Evolutionary conservation across 1,140 invertebrate species (phyloP).

Genomic region (Drosophila sproati): DNA sequence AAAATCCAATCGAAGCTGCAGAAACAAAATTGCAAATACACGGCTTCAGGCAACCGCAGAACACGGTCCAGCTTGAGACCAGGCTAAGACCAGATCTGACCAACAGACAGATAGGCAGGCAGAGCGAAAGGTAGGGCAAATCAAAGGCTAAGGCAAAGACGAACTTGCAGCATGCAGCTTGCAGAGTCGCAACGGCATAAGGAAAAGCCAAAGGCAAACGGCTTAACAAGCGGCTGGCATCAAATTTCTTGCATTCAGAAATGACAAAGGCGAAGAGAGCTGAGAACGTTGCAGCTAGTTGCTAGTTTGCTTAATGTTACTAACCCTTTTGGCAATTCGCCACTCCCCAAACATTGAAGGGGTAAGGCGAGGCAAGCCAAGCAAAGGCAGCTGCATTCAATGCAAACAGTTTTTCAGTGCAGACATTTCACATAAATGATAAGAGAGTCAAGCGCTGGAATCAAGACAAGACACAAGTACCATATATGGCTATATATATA

Average conservation of each 20-base stretch:
- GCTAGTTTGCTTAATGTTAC: slow-evolving; percentile 47
- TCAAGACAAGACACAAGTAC: slow-evolving; percentile 40
- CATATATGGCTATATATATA: slow-evolving; percentile 8
- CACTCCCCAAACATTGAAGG: background rate
- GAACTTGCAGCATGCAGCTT: slow-evolving; percentile 19
- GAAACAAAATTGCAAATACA: slow-evolving; percentile 38
- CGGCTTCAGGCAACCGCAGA: slow-evolving; percentile 39
- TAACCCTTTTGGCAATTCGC: slow-evolving; percentile 29
- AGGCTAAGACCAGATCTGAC: slow-evolving; percentile 23
- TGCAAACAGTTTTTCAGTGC: slow-evolving; percentile 29
- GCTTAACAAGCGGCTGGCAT: slow-evolving; percentile 54
- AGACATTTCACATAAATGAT: slow-evolving; percentile 66
- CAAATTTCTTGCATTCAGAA: slow-evolving; percentile 54
- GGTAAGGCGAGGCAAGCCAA: background rate
- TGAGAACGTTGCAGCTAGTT: slow-evolving; percentile 26
- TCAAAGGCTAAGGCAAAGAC: slow-evolving; percentile 9
- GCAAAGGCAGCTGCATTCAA: slow-evolving; percentile 45
- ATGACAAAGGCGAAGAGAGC: slow-evolving; percentile 38
- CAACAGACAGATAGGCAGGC: background rate
- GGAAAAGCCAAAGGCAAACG: slow-evolving; percentile 51
- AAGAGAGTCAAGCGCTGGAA: slow-evolving; percentile 67
- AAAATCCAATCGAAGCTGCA: slow-evolving; percentile 15
- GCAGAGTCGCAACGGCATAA: slow-evolving; percentile 24
- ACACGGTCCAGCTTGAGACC: slow-evolving; percentile 21
- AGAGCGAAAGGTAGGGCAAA: slow-evolving; percentile 2